phyloP scores from a whole-genome alignment of 1,140 invertebrate species.

The Ylistrum balloti region DNA sequence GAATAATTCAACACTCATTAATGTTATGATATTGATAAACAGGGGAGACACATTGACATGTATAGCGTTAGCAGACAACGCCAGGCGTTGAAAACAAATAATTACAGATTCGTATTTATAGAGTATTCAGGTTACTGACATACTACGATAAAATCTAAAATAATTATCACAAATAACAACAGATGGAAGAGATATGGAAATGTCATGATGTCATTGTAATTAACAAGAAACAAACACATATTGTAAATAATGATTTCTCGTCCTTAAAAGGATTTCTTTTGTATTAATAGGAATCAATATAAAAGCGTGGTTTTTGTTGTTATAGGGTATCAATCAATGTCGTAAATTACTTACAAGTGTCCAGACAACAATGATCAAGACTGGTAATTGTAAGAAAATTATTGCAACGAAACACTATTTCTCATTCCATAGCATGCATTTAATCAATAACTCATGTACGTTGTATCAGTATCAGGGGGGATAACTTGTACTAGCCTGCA shows the following conservation, averaged over 20 bases:
- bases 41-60: not conserved
- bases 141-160: not conserved
- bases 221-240: too few species aligned
- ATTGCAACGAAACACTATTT: not conserved
- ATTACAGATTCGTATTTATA: too few species aligned
- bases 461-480: not conserved
- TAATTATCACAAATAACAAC: not conserved
- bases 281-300: not conserved
- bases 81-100: too few species aligned
- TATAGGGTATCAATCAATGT: too few species aligned
- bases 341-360: not conserved
- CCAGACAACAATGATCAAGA: not conserved
- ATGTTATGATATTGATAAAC: not conserved
- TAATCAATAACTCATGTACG: too few species aligned
- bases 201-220: too few species aligned
- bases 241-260: too few species aligned
- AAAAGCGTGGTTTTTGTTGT: not conserved
- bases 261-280: not conserved
- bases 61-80: too few species aligned
- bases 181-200: too few species aligned
- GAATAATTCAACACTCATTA: not conserved
- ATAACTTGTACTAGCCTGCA: too few species aligned
- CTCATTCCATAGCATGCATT: not conserved
- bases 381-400: not conserved
- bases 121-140: too few species aligned